Evolutionary conservation across 2,888 invertebrate genomes (phyloP).

Genomic region (Spatulosminthurus flaviceps): DNA sequence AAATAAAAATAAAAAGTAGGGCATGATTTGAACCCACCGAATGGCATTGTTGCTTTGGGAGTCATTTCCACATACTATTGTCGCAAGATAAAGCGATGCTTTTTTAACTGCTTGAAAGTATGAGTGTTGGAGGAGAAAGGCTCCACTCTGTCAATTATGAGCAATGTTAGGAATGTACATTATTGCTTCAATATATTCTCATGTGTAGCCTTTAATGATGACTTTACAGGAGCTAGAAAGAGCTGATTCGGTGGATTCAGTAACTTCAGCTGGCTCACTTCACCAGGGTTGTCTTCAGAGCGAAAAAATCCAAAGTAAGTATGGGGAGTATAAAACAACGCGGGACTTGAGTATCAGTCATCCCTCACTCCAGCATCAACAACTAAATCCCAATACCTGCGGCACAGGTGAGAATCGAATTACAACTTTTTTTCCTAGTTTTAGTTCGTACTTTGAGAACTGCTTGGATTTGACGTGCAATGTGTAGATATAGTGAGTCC

Average conservation of each 20-base stretch:
- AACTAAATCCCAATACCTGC: conserved; percentile 38
- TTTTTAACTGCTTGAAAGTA: no score
- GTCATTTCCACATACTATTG: conserved; percentile 5
- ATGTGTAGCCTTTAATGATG: conserved; percentile 3
- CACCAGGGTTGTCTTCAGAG: conserved; percentile 29
- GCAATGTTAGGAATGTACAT: not conserved
- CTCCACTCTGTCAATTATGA: not conserved
- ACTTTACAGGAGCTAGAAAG: conserved; percentile 40
- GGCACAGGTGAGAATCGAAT: conserved; percentile 42
- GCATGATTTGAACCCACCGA: conserved; percentile 36
- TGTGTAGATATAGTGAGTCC: no score
- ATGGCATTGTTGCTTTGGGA: conserved; percentile 26
- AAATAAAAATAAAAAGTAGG: conserved; percentile 45
- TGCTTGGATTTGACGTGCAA: not conserved
- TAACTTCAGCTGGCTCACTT: conserved; percentile 38
- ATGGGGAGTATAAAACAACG: conserved; percentile 31
- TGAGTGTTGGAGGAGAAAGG: no score
- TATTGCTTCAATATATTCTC: not conserved
- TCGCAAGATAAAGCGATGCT: not conserved
- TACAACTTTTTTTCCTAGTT: not conserved
- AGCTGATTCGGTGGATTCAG: conserved; percentile 43
- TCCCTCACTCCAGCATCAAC: conserved; percentile 25
- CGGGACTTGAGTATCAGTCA: conserved; percentile 32
- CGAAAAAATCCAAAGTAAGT: conserved; percentile 30
- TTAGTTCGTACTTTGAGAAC: not conserved